Percentiles rank a stretch among this genome's conserved stretches.
phyloP scores from a whole-genome alignment of 2,113 vertebrate species.

The Dipodomys merriami region DNA sequence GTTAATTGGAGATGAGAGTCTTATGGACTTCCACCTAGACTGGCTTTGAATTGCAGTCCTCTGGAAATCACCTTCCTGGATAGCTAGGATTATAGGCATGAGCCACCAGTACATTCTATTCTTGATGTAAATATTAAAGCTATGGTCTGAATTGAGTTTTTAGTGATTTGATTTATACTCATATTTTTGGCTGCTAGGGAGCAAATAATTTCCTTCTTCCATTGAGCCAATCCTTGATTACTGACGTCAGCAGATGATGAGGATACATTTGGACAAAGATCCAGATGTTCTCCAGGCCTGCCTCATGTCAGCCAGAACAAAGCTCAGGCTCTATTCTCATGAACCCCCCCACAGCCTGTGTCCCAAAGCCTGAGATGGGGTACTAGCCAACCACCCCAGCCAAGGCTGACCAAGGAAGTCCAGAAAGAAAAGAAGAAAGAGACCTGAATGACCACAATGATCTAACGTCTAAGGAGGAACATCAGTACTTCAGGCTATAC shows the following conservation, averaged over 20 bases:
- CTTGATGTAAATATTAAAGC: slow-evolving; percentile 30
- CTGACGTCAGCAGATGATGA: neutral
- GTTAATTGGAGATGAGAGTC: too few species aligned
- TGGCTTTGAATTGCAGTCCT: too few species aligned
- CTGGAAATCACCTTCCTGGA: too few species aligned
- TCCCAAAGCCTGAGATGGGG: neutral
- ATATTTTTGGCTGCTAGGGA: neutral
- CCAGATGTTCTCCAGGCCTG: neutral
- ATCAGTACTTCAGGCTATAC: neutral
- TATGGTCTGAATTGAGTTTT: slow-evolving; percentile 18
- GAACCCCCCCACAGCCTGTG: neutral
- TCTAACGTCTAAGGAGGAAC: neutral
- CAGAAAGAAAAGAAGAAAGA: neutral
- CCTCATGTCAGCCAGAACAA: neutral
- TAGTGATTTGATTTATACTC: neutral
- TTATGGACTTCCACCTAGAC: too few species aligned
- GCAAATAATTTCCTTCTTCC: slow-evolving; percentile 23
- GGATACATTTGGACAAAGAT: neutral
- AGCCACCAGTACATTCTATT: neutral
- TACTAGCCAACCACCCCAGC: neutral
- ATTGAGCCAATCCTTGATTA: neutral
- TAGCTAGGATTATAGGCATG: too few species aligned
- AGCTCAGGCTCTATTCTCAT: neutral
- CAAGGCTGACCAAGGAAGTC: neutral
- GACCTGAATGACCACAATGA: neutral